These are phyloP conservation scores for Puntigrus tetrazona DNA, from an alignment of 2,113 vertebrate species.

Conservation along the genomic window DNA sequence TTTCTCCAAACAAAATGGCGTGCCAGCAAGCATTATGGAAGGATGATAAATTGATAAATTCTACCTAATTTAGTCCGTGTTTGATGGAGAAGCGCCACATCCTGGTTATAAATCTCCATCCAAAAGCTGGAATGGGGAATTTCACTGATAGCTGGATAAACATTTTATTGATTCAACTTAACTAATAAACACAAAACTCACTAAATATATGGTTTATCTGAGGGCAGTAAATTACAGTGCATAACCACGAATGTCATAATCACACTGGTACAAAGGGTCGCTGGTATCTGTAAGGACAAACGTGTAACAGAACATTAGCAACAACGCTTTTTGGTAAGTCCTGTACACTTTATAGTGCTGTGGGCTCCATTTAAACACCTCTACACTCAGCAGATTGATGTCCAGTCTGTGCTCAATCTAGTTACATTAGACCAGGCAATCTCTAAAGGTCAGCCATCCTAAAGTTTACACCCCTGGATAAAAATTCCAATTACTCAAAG, in stretches of 20 bases:
- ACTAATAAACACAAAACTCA: too few species aligned
- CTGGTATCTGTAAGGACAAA: too few species aligned
- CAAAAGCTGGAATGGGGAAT: too few species aligned
- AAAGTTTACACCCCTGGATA: too few species aligned
- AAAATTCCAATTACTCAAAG: conserved; percentile 26
- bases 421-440: conserved; percentile 22
- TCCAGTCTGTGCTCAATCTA: background rate
- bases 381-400: conserved; percentile 34
- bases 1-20: conserved; percentile 24
- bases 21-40: too few species aligned
- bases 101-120: too few species aligned
- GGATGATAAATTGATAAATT: too few species aligned
- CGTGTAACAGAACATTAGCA: too few species aligned
- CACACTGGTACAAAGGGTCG: too few species aligned
- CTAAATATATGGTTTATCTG: conserved; percentile 19
- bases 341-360: conserved; percentile 29
- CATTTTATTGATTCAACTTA: too few species aligned
- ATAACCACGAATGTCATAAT: conserved; percentile 35
- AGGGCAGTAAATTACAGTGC: conserved; percentile 41
- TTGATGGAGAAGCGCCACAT: background rate
- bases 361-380: conserved; percentile 33
- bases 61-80: background rate
- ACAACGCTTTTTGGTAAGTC: too few species aligned
- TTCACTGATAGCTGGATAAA: too few species aligned
- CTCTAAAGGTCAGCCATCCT: conserved; percentile 29